Evolutionary conservation across 1,140 invertebrate genomes (phyloP), one percentile per base, ranked within the genome.

Genomic region (Dreissena rostriformis): DNA sequence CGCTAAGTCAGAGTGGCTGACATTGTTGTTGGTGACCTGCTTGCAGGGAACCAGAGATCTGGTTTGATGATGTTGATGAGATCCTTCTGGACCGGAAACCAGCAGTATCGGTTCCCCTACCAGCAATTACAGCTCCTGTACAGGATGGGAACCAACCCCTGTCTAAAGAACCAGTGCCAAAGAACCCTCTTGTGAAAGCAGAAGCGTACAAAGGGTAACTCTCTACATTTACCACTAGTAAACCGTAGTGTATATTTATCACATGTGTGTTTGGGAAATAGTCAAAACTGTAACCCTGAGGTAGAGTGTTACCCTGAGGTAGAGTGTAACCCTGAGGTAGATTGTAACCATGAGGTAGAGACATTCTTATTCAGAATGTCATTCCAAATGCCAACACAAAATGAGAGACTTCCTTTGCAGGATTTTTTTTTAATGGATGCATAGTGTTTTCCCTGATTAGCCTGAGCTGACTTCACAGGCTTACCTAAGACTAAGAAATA

Each of bases 31-130:
- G 17, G 12, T 61, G 4, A 24, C 12, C 17, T 73, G 75, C 75
- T 79, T 86, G 6, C 84, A 90, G 88, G n/a, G 74, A 68, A 55
- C 81, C 89, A 29, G 93, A 94, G 5, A 92, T 94, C 66, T 94
- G 94, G 94, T 94, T 94, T 92, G 94, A 94, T 91, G 93, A 92
- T 89, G 94, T 94, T 11, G 94, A 94, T 90, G 91, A 93, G 12
- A 90, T 92, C 26, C 87, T 94, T n/a, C 75, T 94, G 15, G 91
- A 94, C 29, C 76, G 66, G 68, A 84, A 78, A 57, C 78, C 74
- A 74, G 17, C 22, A 6, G 53, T 57, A 14, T 14, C 12, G 12
- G 2, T 61, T 61, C 57, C 57, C 17, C 14, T 14, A 8, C 19
- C 39, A 14, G 24, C 67, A 39, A 39, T 39, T 39, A 39, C 39